Evolutionary conservation across 2,888 invertebrate species (phyloP), one percentile per base, ranked within the genome.

Genomic region (Drosophila setosimentum): DNA sequence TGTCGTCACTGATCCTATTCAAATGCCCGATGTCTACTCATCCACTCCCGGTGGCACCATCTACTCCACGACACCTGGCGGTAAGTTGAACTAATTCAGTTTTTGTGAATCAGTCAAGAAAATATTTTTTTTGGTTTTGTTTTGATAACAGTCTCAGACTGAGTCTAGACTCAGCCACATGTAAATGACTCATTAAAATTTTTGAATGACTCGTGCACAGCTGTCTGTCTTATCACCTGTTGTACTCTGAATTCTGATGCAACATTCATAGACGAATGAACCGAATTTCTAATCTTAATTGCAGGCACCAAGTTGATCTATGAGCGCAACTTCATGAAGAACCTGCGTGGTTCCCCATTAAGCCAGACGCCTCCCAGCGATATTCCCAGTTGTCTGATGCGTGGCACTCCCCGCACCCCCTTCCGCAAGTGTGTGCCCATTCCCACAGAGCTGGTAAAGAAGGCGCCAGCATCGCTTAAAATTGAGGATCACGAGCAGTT

Each of bases 11-110:
- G 97, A 98, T 93, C 95, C 97, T 27, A 95, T 96, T 62, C 97
- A 98, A 93, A 95, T 98, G 94, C 98, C 98, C 1, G 95, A 95
- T 91, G 96, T 97, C 65, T 98, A 98, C 92, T 97, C 97, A 66
- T 96, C 97, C 61, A 99, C 98, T 57, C 98, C 99, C 69, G 98
- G 98, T 81, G 99, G 98, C 89, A 98, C 98, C 59, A 93, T 98
- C 50, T 99, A 97, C 93, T 98, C 98, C 1, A 98, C 98, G 49
- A 98, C 98, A 67, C 98, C 98, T 90, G 98, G 98, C 95, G 98
- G 98, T 98, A 95, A 94, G 94, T 93, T 13, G 11, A 30, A 55
- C 32, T 61, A 67, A 67, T 74, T 77, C n/a, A 1, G 48, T 11
- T 55, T 3, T 10, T 57, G 32, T 72, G 77, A 81, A 72, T 81